These are phyloP conservation scores for Xanthia togata DNA, from an alignment of 2,888 invertebrate species.

Conservation along the genomic window DNA sequence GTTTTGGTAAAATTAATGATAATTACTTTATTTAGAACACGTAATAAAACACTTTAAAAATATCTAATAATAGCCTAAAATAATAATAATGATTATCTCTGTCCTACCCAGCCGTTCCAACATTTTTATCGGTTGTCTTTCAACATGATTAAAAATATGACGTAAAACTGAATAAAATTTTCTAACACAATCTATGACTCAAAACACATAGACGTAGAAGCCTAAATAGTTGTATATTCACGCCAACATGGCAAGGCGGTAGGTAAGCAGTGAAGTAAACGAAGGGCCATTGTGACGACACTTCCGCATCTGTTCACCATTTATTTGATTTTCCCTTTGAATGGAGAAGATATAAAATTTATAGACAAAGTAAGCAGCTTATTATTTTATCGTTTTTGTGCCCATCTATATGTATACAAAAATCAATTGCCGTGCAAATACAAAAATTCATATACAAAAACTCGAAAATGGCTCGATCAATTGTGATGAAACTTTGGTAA, in stretches of 20 bases:
- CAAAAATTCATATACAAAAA: too few relatives aligned
- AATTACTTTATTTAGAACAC: too few relatives aligned
- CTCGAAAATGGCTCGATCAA: too few relatives aligned
- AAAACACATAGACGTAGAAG: background rate
- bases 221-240: constrained; percentile 45
- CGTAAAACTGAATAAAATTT: too few relatives aligned
- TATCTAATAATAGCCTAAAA: too few relatives aligned
- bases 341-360: constrained; percentile 36
- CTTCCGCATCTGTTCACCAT: constrained; percentile 40
- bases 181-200: constrained; percentile 3
- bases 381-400: background rate
- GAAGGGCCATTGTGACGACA: constrained; percentile 45
- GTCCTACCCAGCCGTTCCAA: too few relatives aligned
- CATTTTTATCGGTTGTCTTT: too few relatives aligned
- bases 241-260: constrained; percentile 10
- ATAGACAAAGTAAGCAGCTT: constrained; percentile 11
- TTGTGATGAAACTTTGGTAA: too few relatives aligned
- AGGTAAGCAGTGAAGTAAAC: constrained; percentile 49
- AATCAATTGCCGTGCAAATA: too few relatives aligned
- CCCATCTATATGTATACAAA: background rate
- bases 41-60: too few relatives aligned
- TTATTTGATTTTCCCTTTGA: constrained; percentile 51
- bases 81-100: background rate
- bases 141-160: too few relatives aligned
- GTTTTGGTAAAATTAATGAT: too few relatives aligned